Base-by-base conservation (phyloP, 1,140 invertebrate species). In the Drosophila tsacasi region DNA sequence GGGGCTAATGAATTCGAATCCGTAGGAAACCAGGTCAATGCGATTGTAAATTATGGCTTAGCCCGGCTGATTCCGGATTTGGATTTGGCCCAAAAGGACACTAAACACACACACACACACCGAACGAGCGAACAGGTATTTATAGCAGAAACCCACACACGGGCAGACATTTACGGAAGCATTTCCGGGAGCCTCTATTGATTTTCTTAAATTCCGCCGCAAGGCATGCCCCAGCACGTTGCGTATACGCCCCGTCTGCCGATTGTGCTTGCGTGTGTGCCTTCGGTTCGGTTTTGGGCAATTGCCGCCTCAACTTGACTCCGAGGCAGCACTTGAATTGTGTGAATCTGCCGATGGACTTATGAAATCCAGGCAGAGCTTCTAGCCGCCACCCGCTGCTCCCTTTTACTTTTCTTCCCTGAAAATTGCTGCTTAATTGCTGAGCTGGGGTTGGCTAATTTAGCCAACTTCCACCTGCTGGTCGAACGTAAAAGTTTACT, bases 371-470 rank as follows among this genome's bases (percentile, higher is more conserved):
- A 21, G 30, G 8, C 35, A 54, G 27, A 49, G 30, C 27, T 54
- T 55, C 55, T 60, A 47, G 42, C 39, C n/a, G 49, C 42, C 47
- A 77, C 37, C 40, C 23, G 30, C 61, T 62, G 71, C 59, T 74
- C 60, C 35, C 35, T 39, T 57, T 57, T 57, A 23, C 12, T 39
- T 25, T 39, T 57, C 13, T 57, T 55, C 8, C 21, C 21, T 76
- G 54, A 81, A 89, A 89, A 90, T 81, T 81, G 74, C 65, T 90
- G 84, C 85, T 89, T 89, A 87, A 87, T 87, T 87, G 84, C 77
- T 54, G 65, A 72, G 59, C 47, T 49, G 66, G 76, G 63, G 63
- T 47, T 76, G 66, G 81, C 84, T 87, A 87, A 89, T 81, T 87
- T 87, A 89, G 57, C 47, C 54, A 42, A 73, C 46, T 67, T 37